Evolutionary conservation across 1,140 invertebrate genomes (phyloP).

Genomic region (Zaprionus vittiger): DNA sequence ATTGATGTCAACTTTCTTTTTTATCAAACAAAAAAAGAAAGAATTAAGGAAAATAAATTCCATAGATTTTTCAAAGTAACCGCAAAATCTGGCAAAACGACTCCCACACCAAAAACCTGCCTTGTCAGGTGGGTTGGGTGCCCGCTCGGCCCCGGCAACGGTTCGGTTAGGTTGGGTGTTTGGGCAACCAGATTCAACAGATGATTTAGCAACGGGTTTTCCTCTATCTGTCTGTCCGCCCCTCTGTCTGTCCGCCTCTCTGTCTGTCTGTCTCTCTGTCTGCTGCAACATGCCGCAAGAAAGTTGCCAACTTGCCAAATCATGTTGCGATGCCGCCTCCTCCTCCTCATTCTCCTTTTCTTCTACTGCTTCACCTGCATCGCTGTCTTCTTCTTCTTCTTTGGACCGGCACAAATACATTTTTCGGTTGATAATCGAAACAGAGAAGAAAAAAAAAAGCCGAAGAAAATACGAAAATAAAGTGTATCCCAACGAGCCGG

Average conservation of each 20-base stretch:
- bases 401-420: conserved; percentile 44
- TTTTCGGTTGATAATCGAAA: conserved; percentile 69
- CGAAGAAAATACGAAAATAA: conserved; percentile 13
- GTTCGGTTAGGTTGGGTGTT: neutral
- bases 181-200: conserved; percentile 53
- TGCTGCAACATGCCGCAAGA: conserved; percentile 63
- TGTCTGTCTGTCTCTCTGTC: neutral
- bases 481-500: conserved; percentile 57
- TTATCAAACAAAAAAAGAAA: conserved; percentile 80
- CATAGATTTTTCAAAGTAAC: conserved; percentile 78
- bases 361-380: conserved; percentile 1
- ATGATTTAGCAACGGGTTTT: conserved; percentile 76
- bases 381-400: conserved; percentile 19
- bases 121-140: conserved; percentile 71
- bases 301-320: conserved; percentile 79
- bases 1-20: conserved; percentile 82
- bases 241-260: neutral
- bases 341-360: conserved; percentile 25
- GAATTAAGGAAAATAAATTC: conserved; percentile 68
- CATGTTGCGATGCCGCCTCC: conserved; percentile 54
- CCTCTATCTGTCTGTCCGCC: conserved; percentile 6
- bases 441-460: conserved; percentile 10
- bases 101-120: conserved; percentile 71
- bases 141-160: neutral
- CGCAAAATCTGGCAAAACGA: conserved; percentile 69